Evolutionary conservation across 2,113 vertebrate genomes (phyloP).

Genomic region (Psettodes erumei): DNA sequence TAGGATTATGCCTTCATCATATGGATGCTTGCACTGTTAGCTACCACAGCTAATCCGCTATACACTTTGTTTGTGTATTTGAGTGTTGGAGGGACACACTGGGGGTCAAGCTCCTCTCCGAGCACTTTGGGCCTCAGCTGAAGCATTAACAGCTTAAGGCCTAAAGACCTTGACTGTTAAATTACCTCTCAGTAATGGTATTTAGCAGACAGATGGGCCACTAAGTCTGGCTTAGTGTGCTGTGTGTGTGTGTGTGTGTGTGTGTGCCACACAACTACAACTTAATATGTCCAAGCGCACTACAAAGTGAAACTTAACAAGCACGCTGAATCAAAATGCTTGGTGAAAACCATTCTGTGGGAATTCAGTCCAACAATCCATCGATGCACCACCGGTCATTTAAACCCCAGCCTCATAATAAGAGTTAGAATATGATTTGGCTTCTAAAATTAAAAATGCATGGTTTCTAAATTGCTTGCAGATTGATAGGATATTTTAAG

Average conservation of each 20-base stretch:
- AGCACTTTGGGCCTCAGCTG: constrained; percentile 47
- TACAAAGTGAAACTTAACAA: constrained; percentile 10
- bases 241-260: constrained; percentile 16
- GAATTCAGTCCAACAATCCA: too few species aligned
- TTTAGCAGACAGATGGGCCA: constrained; percentile 65
- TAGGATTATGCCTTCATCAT: constrained; percentile 27
- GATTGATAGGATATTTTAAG: too few species aligned
- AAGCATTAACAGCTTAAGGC: constrained; percentile 68
- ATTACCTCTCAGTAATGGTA: constrained; percentile 65
- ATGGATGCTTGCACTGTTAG: constrained; percentile 17
- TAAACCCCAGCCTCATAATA: too few species aligned
- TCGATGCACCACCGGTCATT: too few species aligned
- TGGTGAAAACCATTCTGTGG: too few species aligned
- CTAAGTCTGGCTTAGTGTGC: constrained; percentile 46
- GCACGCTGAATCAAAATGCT: background rate
- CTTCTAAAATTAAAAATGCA: too few species aligned
- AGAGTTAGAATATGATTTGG: too few species aligned
- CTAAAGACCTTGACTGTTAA: constrained; percentile 67
- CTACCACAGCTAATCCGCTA: constrained; percentile 14
- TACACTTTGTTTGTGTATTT: constrained; percentile 18
- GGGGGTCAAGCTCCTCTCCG: constrained; percentile 16
- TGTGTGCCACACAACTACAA: background rate
- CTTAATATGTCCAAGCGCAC: constrained; percentile 14
- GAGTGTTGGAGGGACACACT: constrained; percentile 13
- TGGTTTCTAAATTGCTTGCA: too few species aligned